These are phyloP conservation scores for Onthophagus taurus DNA, from an alignment of 1,140 invertebrate species.

Conservation along the genomic window DNA sequence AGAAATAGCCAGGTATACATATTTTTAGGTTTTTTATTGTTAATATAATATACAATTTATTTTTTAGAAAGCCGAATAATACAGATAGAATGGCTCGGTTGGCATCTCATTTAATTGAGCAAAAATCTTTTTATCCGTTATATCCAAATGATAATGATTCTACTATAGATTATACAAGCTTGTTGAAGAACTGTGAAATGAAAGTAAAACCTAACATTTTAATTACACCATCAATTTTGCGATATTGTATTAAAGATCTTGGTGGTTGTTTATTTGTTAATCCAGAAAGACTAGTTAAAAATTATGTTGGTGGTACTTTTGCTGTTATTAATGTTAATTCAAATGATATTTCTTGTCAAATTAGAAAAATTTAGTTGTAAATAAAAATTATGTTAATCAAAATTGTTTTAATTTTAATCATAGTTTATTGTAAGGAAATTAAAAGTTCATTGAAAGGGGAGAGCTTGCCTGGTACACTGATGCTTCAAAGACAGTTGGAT, in stretches of 20 bases:
- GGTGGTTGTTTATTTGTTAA: conserved; percentile 73
- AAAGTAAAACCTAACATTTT: conserved; percentile 69
- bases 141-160: conserved; percentile 60
- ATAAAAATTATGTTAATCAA: too few species aligned
- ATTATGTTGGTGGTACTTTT: conserved; percentile 49
- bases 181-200: conserved; percentile 56
- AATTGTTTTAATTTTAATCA: too few species aligned
- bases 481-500: too few species aligned
- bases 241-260: conserved; percentile 72
- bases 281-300: conserved; percentile 71
- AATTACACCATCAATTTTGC: conserved; percentile 73
- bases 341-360: too few species aligned
- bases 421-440: too few species aligned
- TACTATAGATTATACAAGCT: conserved; percentile 58
- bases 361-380: too few species aligned
- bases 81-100: conserved; percentile 59
- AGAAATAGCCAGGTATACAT: conserved; percentile 46
- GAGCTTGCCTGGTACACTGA: too few species aligned
- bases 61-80: background rate
- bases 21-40: background rate
- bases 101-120: conserved; percentile 62
- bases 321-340: conserved; percentile 37
- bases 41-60: background rate
- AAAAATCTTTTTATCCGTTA: conserved; percentile 74
- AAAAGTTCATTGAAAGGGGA: too few species aligned